Evolutionary conservation across 53 echinoderm and acorn worm genomes (phyloP), one percentile per base, ranked within the genome.

Genomic region (Paracentrotus lividus): DNA sequence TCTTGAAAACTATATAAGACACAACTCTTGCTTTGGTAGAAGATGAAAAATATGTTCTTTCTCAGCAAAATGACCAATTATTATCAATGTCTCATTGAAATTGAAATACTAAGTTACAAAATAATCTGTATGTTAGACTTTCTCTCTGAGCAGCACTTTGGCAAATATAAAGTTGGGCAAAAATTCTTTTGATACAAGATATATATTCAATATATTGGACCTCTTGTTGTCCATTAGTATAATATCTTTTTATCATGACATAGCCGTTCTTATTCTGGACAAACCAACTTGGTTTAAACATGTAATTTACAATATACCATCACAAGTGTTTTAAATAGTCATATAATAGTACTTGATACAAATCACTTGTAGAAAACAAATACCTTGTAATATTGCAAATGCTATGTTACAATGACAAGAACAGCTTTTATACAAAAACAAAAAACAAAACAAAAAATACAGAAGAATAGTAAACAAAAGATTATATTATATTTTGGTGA

Each of bases 11-110:
- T 72, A 72, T 72, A 72, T 72, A 72, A 72, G 72, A 40, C 72
- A 72, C 42, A 72, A 72, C 72, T 72, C 15, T 72, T 36, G 72
- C 36, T 72, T 6, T 72, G 72, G 16, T 72, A 16, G 72, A 72
- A 72, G 40, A 72, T 72, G 40, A 40, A 57, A 67, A 72, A 72
- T 72, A 40, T 38, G 72, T 40, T 72, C 72, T 72, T 61, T 72
- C 72, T 38, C 0, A 40, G 72, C 36, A 72, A 32, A 20, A 16
- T 38, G 16, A 36, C 18, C 72, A 72, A 72, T n/a, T 72, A 72
- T 72, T 72, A 72, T 72, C 36, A 72, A 72, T 72, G 36, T 72
- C 36, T 69, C 69, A 69, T 72, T 72, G 72, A 36, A 72, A 72
- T 72, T 72, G 72, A 72, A 69, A 72, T 72, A 38, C 38, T 40